Base-by-base conservation (phyloP, 1,140 invertebrate species). In the Drosophila willistoni region DNA sequence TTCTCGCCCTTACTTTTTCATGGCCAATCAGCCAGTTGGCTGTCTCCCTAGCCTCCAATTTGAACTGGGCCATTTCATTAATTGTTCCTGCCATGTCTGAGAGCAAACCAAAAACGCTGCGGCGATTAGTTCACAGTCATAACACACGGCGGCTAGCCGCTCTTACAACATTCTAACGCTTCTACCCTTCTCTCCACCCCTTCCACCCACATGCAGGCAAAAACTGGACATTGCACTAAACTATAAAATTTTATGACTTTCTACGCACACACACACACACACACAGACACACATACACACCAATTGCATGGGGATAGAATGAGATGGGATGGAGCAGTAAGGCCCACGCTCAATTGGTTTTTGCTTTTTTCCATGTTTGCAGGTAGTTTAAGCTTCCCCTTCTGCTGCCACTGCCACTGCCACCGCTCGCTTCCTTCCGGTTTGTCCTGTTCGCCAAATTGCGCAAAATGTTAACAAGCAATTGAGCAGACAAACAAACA, bases 161-260 rank as follows among this genome's bases (percentile, higher is more conserved):
- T 64, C 25, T 19, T 29, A 54, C 2, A 22, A 19, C 25, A 4
- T 14, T 3, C 33, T 34, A 9, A n/a, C 13, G 34, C n/a, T 5
- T 19, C 7, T n/a, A 9, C 22, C 4, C 13, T 36, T n/a, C 5
- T 9, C 19, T 22, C 36, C 17, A 9, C 14, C 2, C 34, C 10
- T 4, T 3, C n/a, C 12, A 7, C 5, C 44, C 34, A 9, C 12
- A 25, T 56, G 29, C 47, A 12, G 44, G 57, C 51, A 47, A 29
- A 54, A 60, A 68, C 71, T 66, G 71, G 71, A 73, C 65, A 73
- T 67, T 69, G 47, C 71, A 64, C 63, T 71, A 67, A 87, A 90
- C 84, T 89, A 89, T 89, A 83, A 89, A 89, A 89, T 89, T 89
- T 89, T 89, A 89, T 81, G 84, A 84, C 80, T 84, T 87, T 89